phyloP scores from a whole-genome alignment of 2,113 vertebrate genomes.

The Microtus richardsoni region DNA sequence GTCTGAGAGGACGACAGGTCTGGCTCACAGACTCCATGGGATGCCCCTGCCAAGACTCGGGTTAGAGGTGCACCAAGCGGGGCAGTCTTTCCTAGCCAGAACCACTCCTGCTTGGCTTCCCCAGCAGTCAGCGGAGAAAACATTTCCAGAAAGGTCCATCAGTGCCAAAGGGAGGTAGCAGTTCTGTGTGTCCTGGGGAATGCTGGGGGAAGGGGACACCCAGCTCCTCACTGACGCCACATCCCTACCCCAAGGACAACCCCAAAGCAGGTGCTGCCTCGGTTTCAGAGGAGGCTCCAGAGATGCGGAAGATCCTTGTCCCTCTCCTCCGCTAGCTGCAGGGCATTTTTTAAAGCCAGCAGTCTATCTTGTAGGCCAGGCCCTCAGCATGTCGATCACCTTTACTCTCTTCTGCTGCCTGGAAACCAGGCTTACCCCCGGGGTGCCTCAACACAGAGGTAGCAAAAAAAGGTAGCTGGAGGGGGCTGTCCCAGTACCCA shows the following conservation, averaged over 20 bases:
- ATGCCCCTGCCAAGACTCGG: not conserved
- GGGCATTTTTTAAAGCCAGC: not conserved
- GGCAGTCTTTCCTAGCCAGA: not conserved
- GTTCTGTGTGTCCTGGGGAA: not conserved
- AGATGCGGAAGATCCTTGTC: not conserved
- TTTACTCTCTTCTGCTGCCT: not conserved
- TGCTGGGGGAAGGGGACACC: not conserved
- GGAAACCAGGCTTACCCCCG: not conserved
- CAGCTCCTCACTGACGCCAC: not conserved
- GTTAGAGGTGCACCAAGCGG: too few species aligned
- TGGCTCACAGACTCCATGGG: not conserved
- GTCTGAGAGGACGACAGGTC: not conserved
- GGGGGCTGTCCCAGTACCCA: not conserved
- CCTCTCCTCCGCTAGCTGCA: rapidly evolving
- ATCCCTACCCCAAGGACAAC: not conserved
- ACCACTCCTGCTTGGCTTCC: not conserved
- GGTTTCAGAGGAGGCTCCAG: not conserved
- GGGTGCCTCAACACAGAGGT: not conserved
- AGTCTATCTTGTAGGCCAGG: not conserved
- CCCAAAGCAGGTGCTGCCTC: not conserved
- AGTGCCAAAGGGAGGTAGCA: not conserved
- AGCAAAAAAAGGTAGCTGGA: not conserved
- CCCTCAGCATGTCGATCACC: rapidly evolving
- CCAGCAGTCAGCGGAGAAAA: not conserved
- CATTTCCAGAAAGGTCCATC: not conserved